Evolutionary conservation across 2,888 invertebrate genomes (phyloP).

Genomic region (Bembecia ichneumoniformis): DNA sequence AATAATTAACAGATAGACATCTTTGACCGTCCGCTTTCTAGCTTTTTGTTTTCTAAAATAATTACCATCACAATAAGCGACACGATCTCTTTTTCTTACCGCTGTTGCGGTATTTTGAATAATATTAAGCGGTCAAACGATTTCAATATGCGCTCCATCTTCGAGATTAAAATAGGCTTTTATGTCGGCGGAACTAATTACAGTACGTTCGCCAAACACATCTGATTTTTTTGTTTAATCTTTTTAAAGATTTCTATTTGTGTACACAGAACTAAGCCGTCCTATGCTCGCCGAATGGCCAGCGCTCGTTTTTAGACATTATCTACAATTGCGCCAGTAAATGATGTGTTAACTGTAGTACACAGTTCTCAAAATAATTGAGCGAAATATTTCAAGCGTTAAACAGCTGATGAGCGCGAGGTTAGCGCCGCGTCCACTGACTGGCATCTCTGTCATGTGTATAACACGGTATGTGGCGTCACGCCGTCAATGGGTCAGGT

Average conservation of each 20-base stretch:
- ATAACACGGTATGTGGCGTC: slow-evolving; percentile 25
- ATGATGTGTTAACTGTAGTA: slow-evolving; percentile 6
- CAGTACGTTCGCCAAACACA: not conserved
- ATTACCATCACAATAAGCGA: slow-evolving; percentile 69
- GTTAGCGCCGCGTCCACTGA: slow-evolving; percentile 17
- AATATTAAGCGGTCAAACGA: slow-evolving; percentile 55
- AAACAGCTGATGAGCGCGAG: slow-evolving; percentile 46
- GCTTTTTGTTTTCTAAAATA: slow-evolving; percentile 68
- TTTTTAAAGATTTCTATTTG: no score
- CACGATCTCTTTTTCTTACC: slow-evolving; percentile 65
- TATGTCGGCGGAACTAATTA: slow-evolving; percentile 37
- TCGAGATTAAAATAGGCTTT: slow-evolving; percentile 33
- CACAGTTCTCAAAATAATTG: slow-evolving; percentile 43
- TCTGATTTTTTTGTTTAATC: not conserved
- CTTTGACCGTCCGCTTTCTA: slow-evolving; percentile 63
- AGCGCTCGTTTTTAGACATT: not conserved
- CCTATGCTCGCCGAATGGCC: slow-evolving; percentile 1
- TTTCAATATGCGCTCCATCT: slow-evolving; percentile 42
- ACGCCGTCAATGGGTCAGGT: slow-evolving; percentile 66
- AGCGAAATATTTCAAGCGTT: slow-evolving; percentile 43
- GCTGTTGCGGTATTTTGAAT: slow-evolving; percentile 69
- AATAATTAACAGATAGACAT: slow-evolving; percentile 71
- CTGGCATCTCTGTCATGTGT: slow-evolving; percentile 2
- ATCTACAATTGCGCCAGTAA: not conserved
- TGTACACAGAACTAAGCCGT: slow-evolving; percentile 1